Base-by-base conservation (phyloP, 2,888 invertebrate genomes). In the Netelia fuscicornis region DNA sequence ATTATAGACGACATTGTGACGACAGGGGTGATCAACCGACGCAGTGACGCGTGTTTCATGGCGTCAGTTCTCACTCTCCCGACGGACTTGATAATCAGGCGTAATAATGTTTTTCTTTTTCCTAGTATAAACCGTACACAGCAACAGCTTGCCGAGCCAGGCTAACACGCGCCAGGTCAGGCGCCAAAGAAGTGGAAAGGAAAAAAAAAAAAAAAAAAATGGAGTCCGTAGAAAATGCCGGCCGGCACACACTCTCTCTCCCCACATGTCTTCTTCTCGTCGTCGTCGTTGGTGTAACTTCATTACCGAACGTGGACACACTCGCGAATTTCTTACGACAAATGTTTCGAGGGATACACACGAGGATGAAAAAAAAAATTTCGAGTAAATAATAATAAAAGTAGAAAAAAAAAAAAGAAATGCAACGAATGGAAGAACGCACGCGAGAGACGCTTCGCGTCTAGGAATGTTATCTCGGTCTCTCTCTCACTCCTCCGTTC, bases 161-260 rank as follows among this genome's bases (percentile, higher is more conserved):
- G 42, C 3, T 13, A 48, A 71, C 44, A 30, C 64, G 75, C 72
- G 64, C 67, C 67, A 58, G 56, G 20, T 67, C 71, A 23, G 71
- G 77, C 62, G 75, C 78, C 74, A 80, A 84, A 76, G 72, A 81
- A 62, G 52, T n/a, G 65, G 93, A 93, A 94, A 94, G 93, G 92
- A 93, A 17, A 17, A 17, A 17, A 17, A 17, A 17, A 17, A 17
- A 20, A 20, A 20, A 92, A 92, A 93, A 94, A 93, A 93, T 93
- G 92, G 92, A 86, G 92, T 89, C 94, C 94, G 93, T 93, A 88
- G 90, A 86, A 94, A 92, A 94, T 94, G 94, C 92, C 87, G 92
- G 92, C 89, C 90, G 92, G 92, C 92, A 92, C 92, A 94, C 20
- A 20, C 17, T 17, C 20, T 20, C 94, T 93, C 94, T 94, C 94